These are phyloP conservation scores for Erpobdella octoculata DNA, from an alignment of 2,888 invertebrate species.

Conservation along the genomic window DNA sequence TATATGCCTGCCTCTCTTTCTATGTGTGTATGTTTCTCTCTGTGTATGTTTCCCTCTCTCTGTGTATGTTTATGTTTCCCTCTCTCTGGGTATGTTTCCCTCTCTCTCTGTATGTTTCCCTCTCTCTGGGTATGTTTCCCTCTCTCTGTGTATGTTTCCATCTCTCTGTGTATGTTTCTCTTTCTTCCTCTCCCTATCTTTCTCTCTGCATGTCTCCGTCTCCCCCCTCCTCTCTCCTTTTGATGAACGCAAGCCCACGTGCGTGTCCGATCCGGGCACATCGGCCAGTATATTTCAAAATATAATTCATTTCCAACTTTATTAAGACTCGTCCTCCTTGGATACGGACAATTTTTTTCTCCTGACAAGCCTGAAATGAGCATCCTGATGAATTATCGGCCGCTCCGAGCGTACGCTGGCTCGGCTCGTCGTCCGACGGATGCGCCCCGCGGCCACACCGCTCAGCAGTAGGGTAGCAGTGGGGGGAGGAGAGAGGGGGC, in stretches of 20 bases:
- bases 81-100: neutral
- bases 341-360: constrained; percentile 1
- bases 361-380: constrained; percentile 8
- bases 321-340: neutral
- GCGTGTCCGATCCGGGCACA: too few relatives aligned
- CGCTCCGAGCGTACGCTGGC: neutral
- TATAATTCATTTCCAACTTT: constrained; percentile 4
- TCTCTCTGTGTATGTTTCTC: neutral
- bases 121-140: neutral
- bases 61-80: neutral
- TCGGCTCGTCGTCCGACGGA: too few relatives aligned
- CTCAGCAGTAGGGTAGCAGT: too few relatives aligned
- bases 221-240: too few relatives aligned
- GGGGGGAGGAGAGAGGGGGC: too few relatives aligned
- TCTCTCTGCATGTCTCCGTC: too few relatives aligned
- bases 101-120: neutral
- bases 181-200: too few relatives aligned
- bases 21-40: neutral
- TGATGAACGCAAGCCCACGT: too few relatives aligned
- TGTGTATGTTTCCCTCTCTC: neutral
- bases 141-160: neutral
- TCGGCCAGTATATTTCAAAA: too few relatives aligned
- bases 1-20: too few relatives aligned
- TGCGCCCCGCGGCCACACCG: too few relatives aligned
- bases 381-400: constrained; percentile 5